Base-by-base conservation (phyloP, 2,113 vertebrate species). In the Progne subis region DNA sequence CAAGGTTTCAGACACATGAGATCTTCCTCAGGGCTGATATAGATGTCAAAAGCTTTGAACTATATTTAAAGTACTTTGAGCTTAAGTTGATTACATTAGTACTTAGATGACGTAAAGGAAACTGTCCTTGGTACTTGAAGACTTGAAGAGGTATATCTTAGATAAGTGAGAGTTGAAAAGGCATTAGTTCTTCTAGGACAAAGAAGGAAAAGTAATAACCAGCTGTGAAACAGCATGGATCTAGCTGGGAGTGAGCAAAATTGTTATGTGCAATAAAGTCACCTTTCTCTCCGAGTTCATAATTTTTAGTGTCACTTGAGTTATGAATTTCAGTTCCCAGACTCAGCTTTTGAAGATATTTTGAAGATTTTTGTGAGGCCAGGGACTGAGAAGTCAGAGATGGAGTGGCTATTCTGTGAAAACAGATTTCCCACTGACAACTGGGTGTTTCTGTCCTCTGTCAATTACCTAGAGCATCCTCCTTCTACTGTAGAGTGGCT, bases 401-500 rank as follows among this genome's bases (percentile, higher is more conserved):
- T 20, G 57, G 44, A 68, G 32, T 31, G 17, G 13, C 21, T 85
- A 6, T 34, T 64, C 52, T 49, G 10, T 39, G 26, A n/a, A 80
- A 91, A 49, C 41, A 31, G 31, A 23, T 59, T 95, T 83, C 52
- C 21, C 26, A 41, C 46, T 68, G 65, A 64, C 32, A 78, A 16
- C 16, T 31, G 8, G 2, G 3, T 84, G 41, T 82, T 76, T 82
- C 56, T 96, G 16, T 87, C 56, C 9, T 71, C 34, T 71, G 20
- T 25, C 18, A 21, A 13, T 69, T 85, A 32, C 20, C 44, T 41
- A 49, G 24, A 87, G 49, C 0, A 0, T 71, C 49, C 31, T 69
- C 0, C 0, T 79, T 71, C 19, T 3, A 0, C 9, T 18, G 29
- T 14, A 37, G 26, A 92, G 11, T 1, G 1, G 37, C 14, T 81